Conservation (phyloP, 2,888 invertebrate species). For the Siphonodentalium dalli region DNA sequence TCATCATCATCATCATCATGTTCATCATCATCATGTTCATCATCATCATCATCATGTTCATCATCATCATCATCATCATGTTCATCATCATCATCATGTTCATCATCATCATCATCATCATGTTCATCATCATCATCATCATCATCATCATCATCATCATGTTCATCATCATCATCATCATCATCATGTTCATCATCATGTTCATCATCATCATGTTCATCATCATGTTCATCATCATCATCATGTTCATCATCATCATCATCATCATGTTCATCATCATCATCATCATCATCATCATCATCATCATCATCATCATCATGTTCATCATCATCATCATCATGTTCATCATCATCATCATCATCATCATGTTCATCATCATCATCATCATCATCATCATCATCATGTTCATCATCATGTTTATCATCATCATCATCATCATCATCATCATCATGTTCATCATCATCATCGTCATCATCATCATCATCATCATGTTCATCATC, state of each 20-base stretch:
- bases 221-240: neutral
- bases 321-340: neutral
- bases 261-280: neutral
- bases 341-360: neutral
- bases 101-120: neutral
- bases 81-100: neutral
- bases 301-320: neutral
- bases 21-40: neutral
- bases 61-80: neutral
- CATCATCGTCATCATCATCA: slow-evolving; percentile 21
- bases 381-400: neutral
- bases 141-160: neutral
- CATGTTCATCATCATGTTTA: no score
- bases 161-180: neutral
- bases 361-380: neutral
- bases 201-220: neutral
- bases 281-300: neutral
- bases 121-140: neutral
- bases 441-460: slow-evolving; percentile 19
- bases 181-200: neutral
- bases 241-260: neutral
- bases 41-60: neutral
- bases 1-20: neutral
- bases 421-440: no score
- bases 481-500: slow-evolving; percentile 9